Base-by-base conservation (phyloP, 1,140 invertebrate genomes). In the Hylaeus volcanicus region DNA sequence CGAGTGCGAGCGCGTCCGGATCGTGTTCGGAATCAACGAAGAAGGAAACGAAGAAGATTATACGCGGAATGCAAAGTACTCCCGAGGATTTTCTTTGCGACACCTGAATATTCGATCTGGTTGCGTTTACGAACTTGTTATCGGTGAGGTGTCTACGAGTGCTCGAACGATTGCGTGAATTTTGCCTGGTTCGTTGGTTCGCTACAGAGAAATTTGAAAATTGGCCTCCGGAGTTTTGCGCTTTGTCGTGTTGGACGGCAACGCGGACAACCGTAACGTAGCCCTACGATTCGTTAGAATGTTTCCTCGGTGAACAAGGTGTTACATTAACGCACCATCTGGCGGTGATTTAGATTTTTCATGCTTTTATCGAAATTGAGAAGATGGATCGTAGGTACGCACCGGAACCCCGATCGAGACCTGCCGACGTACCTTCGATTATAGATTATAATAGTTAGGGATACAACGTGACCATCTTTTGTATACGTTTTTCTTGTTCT, bases 81-180 rank as follows among this genome's bases (percentile, higher is more conserved):
- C 88, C 88, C 3, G 88, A 89, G 55, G 87, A 89, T 41, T 89
- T 88, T 26, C 68, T 84, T 37, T 77, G 71, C 26, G 86, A 89
- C 60, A 86, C 87, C 58, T 89, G 88, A 89, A 60, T 78, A 3
- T 2, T 3, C 8, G 4, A 14, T 5, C 14, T 14, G 1, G 14
- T 11, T 56, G 61, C 4, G n/a, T n/a, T 48, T 5, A 60, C 14
- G 39, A 37, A 61, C 43, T 39, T n/a, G 45, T 1, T 26, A 5
- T 12, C n/a, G 5, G 14, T 26, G 41, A 55, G 39, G 12, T 37
- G 15, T 12, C 8, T 45, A 9, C 4, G 14, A 11, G 2, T 39
- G 26, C 6, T 48, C n/a, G 14, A 8, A 69, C 41, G n/a, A 69
- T 41, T 26, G 51, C 4, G 39, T 26, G 26, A 26, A 26, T 26